Evolutionary conservation across 2,888 invertebrate genomes (phyloP).

Genomic region (Cephalotes varians): DNA sequence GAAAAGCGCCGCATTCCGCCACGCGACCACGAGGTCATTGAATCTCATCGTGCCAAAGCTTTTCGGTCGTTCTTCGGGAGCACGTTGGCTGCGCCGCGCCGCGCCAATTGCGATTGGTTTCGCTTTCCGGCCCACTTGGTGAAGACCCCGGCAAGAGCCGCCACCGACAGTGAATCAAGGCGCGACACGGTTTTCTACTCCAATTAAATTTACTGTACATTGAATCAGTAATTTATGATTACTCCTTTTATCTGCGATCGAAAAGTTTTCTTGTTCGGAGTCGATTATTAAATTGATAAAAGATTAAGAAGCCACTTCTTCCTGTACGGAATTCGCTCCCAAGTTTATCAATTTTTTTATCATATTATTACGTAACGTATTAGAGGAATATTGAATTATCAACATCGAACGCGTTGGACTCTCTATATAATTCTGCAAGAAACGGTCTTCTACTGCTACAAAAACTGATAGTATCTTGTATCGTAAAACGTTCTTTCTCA

Average conservation of each 20-base stretch:
- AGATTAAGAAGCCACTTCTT: not conserved
- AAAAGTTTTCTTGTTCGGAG: not conserved
- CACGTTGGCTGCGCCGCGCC: constrained; percentile 3
- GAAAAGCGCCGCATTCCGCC: constrained; percentile 55
- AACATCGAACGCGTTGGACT: not conserved
- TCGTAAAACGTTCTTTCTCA: not conserved
- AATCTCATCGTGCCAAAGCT: constrained; percentile 26
- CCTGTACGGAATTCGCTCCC: not conserved
- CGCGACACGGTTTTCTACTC: constrained; percentile 45
- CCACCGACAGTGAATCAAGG: constrained; percentile 39
- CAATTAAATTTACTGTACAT: constrained; percentile 44
- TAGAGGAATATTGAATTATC: not conserved
- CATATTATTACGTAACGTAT: not conserved
- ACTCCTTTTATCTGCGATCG: not conserved
- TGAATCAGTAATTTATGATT: not conserved
- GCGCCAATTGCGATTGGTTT: constrained; percentile 45
- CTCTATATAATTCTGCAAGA: not conserved
- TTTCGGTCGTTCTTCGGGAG: constrained; percentile 31
- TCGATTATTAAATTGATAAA: not conserved
- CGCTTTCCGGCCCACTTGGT: constrained; percentile 51
- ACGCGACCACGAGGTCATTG: constrained; percentile 46
- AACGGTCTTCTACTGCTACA: not conserved
- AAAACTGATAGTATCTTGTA: constrained; percentile 14
- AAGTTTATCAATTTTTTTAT: not conserved
- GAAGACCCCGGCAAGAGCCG: constrained; percentile 36